Evolutionary conservation across 2,888 invertebrate species (phyloP), one percentile per base, ranked within the genome.

Genomic region (Cheilosia impressa): DNA sequence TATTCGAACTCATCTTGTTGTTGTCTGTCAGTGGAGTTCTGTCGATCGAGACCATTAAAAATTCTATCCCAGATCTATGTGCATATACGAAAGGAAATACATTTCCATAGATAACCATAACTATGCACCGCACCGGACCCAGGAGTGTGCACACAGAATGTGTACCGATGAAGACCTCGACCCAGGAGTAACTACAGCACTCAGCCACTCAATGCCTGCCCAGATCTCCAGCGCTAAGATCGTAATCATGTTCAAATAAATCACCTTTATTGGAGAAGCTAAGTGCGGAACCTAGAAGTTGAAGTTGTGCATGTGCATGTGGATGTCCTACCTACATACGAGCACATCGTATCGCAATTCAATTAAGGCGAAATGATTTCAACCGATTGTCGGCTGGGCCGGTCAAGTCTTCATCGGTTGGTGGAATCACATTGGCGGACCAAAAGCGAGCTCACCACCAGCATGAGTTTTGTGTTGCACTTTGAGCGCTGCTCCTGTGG

Each of bases 201-300:
- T 19, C 7, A 50, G 19, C n/a, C 9, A 22, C 43, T n/a, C n/a
- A 45, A 19, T 17, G 45, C 15, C 15, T 34, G 19, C 31, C 31
- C 55, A 43, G 4, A 45, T 47, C 71, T 63, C 73, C 17, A 47
- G 62, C 60, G 24, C 84, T 80, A 80, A 85, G 85, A 85, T 85
- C 85, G 77, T 81, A 76, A 81, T 85, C 85, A 81, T 81, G 81
- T 76, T 68, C 72, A 77, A 81, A 85, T 85, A 85, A 85, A 85
- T 85, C 85, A 85, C 85, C 76, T 53, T 47, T 63, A 65, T 60
- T 43, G 38, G 41, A 41, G 52, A 17, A 53, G 31, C 68, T 50
- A 71, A 78, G 57, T 78, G 68, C 73, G 62, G 53, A 52, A 63
- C 53, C 60, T 71, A 50, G 34, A 31, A 60, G 62, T n/a, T n/a